A percentile compares a stretch with the other conserved stretches of the same genome.
These are phyloP conservation scores for Anabas testudineus DNA, from an alignment of 2,797 vertebrate species.

Conservation along the genomic window DNA sequence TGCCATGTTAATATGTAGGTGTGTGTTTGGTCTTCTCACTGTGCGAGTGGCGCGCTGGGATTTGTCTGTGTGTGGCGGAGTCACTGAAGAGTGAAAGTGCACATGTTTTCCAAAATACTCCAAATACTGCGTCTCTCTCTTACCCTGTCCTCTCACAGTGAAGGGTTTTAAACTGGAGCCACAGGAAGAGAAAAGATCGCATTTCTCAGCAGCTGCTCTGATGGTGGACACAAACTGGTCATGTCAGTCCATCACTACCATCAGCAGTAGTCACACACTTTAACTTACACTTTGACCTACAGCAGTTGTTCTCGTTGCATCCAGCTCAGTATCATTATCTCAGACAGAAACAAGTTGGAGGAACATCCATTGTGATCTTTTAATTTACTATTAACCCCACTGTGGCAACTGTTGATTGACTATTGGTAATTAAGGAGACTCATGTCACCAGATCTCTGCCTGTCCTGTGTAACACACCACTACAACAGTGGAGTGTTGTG, in stretches of 20 bases:
- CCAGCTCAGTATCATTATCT: background rate
- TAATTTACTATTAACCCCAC: no score
- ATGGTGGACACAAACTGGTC: no score
- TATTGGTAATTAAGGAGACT: no score
- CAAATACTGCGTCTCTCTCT: constrained; percentile 1
- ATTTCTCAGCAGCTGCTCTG: no score
- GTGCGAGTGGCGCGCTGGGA: background rate
- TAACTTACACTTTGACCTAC: no score
- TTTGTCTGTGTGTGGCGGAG: constrained; percentile 6
- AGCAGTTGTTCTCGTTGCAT: background rate
- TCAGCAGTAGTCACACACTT: background rate
- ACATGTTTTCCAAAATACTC: background rate
- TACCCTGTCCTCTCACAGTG: background rate
- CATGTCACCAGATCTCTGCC: no score
- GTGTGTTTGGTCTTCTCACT: constrained; percentile 12
- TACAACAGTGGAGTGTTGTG: no score
- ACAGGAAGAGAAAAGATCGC: constrained; percentile 28
- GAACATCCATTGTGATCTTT: background rate
- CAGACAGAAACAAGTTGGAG: no score
- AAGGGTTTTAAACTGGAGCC: background rate
- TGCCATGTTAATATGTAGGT: constrained; percentile 36
- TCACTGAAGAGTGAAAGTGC: background rate
- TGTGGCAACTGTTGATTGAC: no score
- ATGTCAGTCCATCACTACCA: no score
- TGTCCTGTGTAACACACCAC: no score